Base-by-base conservation (phyloP, 2,797 vertebrate species). In the Phrynocephalus forsythii region DNA sequence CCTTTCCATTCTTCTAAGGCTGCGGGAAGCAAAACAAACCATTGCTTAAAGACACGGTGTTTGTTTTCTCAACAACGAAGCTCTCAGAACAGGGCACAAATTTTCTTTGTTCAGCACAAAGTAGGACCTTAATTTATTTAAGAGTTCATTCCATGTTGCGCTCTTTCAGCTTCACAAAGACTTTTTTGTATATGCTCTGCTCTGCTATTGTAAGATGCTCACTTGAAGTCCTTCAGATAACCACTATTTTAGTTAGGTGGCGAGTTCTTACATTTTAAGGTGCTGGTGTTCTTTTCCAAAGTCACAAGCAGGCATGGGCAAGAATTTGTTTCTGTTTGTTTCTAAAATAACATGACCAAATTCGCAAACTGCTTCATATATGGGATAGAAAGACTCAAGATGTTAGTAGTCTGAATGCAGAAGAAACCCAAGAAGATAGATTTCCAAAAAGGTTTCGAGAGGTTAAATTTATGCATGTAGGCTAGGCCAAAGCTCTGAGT, bases 81-180 rank as follows among this genome's bases (percentile, higher is more conserved):
- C 28, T 50, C 52, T 81, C 66, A 33, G 38, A 26, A 60, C 66
- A 48, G 50, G 28, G 30, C 69, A 85, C 71, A 82, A 72, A 71
- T 85, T 44, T 60, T 60, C 89, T 87, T 87, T 85, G 82, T 90
- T 82, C n/a, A 16, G 66, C 60, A 18, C 30, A 66, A 86, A 82
- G 28, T 48, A 76, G 85, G 33, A 44, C 50, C 69, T 38, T 81
- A n/a, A 81, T 76, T 30, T 78, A 33, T 76, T 82, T 50, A 71
- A 69, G 33, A 75, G 9, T 85, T 81, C 52, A 76, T 20, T 38
- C 6, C 30, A n/a, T 60, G 60, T 10, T 2, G 33, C 3, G 68
- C 48, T 24, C 75, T 67, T 84, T 82, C 78, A 77, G 5, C 71
- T 81, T 52, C 33, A 81, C 86, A 87, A 81, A 80, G 38, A 38